Base-by-base conservation (phyloP, 2,888 invertebrate species). In the Piscicola geometra region DNA sequence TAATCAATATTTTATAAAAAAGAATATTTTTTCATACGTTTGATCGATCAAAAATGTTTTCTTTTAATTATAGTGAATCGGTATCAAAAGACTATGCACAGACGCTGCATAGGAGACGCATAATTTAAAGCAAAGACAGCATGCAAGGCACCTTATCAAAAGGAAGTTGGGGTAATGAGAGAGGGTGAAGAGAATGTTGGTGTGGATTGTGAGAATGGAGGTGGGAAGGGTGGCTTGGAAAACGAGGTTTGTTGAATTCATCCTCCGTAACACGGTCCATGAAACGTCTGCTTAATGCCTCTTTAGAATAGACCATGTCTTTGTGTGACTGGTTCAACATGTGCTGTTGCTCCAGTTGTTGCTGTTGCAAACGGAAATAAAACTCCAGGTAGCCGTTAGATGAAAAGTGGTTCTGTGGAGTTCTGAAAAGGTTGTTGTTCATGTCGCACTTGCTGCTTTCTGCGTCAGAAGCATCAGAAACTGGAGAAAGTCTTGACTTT, bases 381-480 rank as follows among this genome's bases (percentile, higher is more conserved):
- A 71, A 52, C 52, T 71, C 71, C 18, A 71, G 28, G n/a, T 71
- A 71, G 71, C 71, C 50, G 52, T 56, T 56, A 21, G 60, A 56
- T 5, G 60, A 56, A 18, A 56, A 9, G 25, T 56, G 60, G 60
- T 56, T 3, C 25, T 56, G 60, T 3, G 60, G 60, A 21, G 12
- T 21, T 56, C 25, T 56, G 60, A 56, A 56, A n/a, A 56, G 5
- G 9, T 56, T 56, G n/a, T 21, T 18, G 50, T 47, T 15, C n/a
- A n/a, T n/a, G 41, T 41, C 41, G 15, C 41, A 5, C 60, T 56
- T 56, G 60, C 3, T 56, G 25, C 21, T 56, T 56, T 56, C 60
- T 25, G 21, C n/a, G 25, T 56, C 60, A 18, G 60, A 56, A 18
- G 60, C 60, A n/a, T 56, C 60, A 25, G 60, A 56, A 5, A 56